phyloP scores from a whole-genome alignment of 2,797 vertebrate species.

The Girardinus metallicus region DNA sequence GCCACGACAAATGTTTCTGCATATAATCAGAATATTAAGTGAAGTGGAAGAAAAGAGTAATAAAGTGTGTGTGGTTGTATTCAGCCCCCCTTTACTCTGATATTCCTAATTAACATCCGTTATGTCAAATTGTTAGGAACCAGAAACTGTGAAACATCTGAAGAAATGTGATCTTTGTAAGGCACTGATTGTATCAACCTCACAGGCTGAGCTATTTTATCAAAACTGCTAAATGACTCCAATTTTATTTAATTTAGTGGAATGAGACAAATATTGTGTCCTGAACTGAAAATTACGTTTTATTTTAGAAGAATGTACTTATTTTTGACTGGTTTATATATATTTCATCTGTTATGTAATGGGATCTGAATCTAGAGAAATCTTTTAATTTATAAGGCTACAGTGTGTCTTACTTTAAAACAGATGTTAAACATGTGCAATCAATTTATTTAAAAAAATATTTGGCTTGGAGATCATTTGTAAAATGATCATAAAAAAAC shows the following conservation, averaged over 20 bases:
- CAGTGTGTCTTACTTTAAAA: neutral
- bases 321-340: neutral
- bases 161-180: neutral
- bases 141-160: neutral
- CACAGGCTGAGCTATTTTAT: neutral
- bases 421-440: too few species aligned
- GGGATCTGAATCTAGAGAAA: neutral
- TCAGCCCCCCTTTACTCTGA: neutral
- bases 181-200: too few species aligned
- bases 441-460: too few species aligned
- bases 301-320: neutral
- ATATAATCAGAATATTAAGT: neutral
- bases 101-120: neutral
- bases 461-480: too few species aligned
- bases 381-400: neutral
- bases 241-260: neutral
- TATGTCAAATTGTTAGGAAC: neutral
- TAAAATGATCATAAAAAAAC: too few species aligned
- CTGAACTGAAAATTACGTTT: neutral
- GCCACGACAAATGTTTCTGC: neutral
- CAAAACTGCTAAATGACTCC: neutral
- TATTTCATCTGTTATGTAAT: neutral
- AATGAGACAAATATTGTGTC: neutral
- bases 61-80: neutral
- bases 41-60: neutral